Base-by-base conservation (phyloP, 1,140 invertebrate genomes). In the Drosophila hydei region DNA sequence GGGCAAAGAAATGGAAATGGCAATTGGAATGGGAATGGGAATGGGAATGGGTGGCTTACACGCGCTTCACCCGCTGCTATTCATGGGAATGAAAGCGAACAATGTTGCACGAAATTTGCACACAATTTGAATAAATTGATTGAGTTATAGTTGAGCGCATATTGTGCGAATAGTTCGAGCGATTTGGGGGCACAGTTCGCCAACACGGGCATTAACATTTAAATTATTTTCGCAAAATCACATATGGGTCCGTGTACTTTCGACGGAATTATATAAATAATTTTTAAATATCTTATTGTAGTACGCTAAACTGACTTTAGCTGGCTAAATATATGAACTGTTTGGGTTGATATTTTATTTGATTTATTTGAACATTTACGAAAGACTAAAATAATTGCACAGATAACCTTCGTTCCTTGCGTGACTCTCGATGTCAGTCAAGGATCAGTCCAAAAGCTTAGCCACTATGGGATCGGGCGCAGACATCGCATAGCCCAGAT, bases 401-500 rank as follows among this genome's bases (percentile, higher is more conserved):
- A 67, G 12, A 16, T 38, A 11, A 33, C 30, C n/a, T n/a, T n/a
- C n/a, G n/a, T n/a, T n/a, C n/a, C n/a, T n/a, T n/a, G n/a, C n/a
- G n/a, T 33, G 27, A 7, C 27, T 27, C 27, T 8, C 8, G 30
- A 33, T 0, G 9, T 33, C 9, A 14, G n/a, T 16, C 4, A 14
- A 42, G 38, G 33, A 40, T 88, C 50, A 87, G 65, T 88, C 84
- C 30, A 88, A 50, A 9, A 88, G 45, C 30, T 88, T 79, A 56
- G 74, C 72, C 61, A 89, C 75, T 47, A 89, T 92, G 5, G 95
- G 94, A 90, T 95, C 94, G 0, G 95, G 95, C 1, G 95, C 95
- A 63, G 93, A 93, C 91, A 94, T 94, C 2, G 95, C 95, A 77
- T 95, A 96, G 3, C 96, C 96, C 45, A 96, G 91, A 81, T 95